Percentiles rank a stretch among this genome's conserved stretches.
phyloP scores from a whole-genome alignment of 1,140 invertebrate species.

The Trachelipus rathkii region DNA sequence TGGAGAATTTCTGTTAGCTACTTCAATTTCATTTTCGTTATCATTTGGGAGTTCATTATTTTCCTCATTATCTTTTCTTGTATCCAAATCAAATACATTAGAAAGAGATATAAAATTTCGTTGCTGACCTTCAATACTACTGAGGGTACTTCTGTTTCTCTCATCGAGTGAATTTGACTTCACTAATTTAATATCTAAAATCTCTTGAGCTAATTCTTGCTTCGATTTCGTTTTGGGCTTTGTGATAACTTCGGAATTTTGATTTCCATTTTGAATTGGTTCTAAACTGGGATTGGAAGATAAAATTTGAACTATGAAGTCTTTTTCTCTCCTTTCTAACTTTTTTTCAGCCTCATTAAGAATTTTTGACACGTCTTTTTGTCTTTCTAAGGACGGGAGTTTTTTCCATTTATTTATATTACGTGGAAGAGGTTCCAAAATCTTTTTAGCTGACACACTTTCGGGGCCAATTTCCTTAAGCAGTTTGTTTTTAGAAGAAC shows the following conservation, averaged over 20 bases:
- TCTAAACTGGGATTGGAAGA: not conserved
- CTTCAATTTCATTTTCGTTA: not conserved
- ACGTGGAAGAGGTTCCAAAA: no score
- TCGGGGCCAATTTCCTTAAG: no score
- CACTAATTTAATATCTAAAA: constrained; percentile 4
- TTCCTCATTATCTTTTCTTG: not conserved
- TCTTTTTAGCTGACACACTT: no score
- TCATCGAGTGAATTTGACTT: not conserved
- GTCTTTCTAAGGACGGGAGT: not conserved
- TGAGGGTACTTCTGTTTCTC: not conserved
- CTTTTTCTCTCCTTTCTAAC: not conserved
- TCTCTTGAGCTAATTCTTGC: not conserved
- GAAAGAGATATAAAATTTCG: not conserved
- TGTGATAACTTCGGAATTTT: not conserved
- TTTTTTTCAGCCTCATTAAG: not conserved
- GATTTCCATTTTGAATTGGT: not conserved
- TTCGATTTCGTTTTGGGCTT: not conserved
- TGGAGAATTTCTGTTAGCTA: not conserved
- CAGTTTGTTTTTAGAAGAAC: no score
- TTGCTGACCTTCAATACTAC: not conserved
- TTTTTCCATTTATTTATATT: not conserved
- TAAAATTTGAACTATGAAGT: not conserved
- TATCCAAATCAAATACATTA: not conserved
- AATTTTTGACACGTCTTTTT: not conserved
- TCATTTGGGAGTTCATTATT: not conserved